Conservation (phyloP, 2,113 vertebrate species). For the Cercopithecus mona region DNA sequence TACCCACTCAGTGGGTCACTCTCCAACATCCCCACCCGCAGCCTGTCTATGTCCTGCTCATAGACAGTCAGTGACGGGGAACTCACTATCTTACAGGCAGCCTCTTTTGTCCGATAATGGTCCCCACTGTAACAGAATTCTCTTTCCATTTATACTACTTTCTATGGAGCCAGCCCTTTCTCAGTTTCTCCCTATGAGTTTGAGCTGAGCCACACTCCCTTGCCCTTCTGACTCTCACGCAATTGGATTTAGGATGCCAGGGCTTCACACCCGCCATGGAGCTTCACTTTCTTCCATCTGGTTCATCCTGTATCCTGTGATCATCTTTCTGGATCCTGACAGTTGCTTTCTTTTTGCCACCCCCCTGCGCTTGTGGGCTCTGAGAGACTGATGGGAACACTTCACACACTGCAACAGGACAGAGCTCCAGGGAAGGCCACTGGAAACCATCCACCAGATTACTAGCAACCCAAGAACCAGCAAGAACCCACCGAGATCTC, state of each 20-base stretch:
- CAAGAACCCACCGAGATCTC: accelerated
- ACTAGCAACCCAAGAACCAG: not conserved
- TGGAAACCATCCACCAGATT: not conserved
- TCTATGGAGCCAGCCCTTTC: not conserved
- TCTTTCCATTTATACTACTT: not conserved
- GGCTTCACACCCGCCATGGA: accelerated
- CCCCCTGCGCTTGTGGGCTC: not conserved
- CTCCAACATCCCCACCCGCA: not conserved
- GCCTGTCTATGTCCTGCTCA: not conserved
- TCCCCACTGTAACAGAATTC: not conserved
- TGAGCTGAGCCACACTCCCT: not conserved
- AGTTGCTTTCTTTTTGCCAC: not conserved
- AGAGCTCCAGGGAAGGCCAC: not conserved
- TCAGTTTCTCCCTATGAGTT: accelerated
- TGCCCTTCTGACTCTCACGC: accelerated
- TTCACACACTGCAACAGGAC: not conserved
- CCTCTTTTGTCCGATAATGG: not conserved
- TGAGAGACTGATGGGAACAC: not conserved
- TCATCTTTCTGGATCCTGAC: not conserved
- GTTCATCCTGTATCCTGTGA: not conserved
- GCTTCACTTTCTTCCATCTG: not conserved
- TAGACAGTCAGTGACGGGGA: accelerated
- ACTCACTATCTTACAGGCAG: not conserved
- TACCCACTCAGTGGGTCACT: not conserved
- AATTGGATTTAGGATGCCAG: not conserved